Base-by-base conservation (phyloP, 37 sponge, comb jelly and placozoan species). In the Haliclona indistincta region DNA sequence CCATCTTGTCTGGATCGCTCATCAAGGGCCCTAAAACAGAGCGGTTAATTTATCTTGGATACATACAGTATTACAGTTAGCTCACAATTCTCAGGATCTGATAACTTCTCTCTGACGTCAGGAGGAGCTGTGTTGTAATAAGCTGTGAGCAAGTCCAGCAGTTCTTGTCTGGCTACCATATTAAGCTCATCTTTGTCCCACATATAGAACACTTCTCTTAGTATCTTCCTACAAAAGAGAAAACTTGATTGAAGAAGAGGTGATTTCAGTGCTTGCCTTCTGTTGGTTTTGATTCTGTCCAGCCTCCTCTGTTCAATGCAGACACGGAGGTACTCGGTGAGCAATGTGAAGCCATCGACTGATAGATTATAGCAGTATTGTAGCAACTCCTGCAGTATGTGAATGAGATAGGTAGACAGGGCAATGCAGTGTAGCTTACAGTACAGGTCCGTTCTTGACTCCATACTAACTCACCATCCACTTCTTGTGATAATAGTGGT, bases 131-230 rank as follows among this genome's bases (percentile, higher is more conserved):
- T 43, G 58, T 85, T 81, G 33, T 84, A 89, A 54, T 62, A 89
- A 25, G 45, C 5, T 15, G 38, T 54, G 23, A 89, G 26, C 22
- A 89, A 44, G 76, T 80, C 67, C 38, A 89, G 81, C 30, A 89
- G 64, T 33, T 73, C 35, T 19, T 71, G 54, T 29, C 90, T 69
- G 25, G 84, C 90, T 40, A 89, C 20, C 23, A 61, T 8, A 19
- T 64, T 69, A 42, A 88, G 79, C 56, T 83, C 64, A 30, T 86
- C 77, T 20, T 67, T 34, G 37, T 72, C 86, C 70, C 85, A 90
- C 25, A 64, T 10, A 26, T 64, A 51, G 71, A 91, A 91, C 29
- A 71, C 70, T 11, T 56, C 63, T 5, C 23, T 60, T 28, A 89
- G 37, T 0, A 74, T 19, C 4, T 34, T 30, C 54, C 84, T 89